Evolutionary conservation across 1,140 invertebrate species (phyloP), one percentile per base, ranked within the genome.

Genomic region (Paraescarpia echinospica): DNA sequence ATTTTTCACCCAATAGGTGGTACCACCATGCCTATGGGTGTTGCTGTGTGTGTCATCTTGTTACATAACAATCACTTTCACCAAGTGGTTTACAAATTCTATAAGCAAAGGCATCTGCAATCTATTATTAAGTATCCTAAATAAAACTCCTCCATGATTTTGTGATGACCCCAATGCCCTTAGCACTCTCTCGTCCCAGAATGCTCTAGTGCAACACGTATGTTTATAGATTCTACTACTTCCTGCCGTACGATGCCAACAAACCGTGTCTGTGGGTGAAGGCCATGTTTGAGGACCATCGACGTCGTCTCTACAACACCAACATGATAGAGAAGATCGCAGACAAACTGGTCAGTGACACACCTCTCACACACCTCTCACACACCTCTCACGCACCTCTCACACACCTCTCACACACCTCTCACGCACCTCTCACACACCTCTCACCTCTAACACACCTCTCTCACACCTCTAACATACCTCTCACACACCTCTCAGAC

Each of bases 201-300:
- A n/a, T n/a, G n/a, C n/a, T n/a, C n/a, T n/a, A n/a, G n/a, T n/a
- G n/a, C n/a, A n/a, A n/a, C n/a, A n/a, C n/a, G n/a, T n/a, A n/a
- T n/a, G n/a, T n/a, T n/a, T n/a, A n/a, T 33, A 93, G 93, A 33
- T 93, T 95, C n/a, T 98, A 98, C 95, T 98, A 98, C 95, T 98
- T 97, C 95, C 95, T 98, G 88, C 93, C 92, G 22, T 92, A 34
- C 35, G 98, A 98, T 97, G 98, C 98, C 93, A 97, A 97, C 94
- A 99, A 98, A 94, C 98, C 98, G 0, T 98, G 98, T 94, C 97
- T 98, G 96, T 98, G 98, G 94, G 97, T 98, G 1, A 96, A 97
- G 92, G 97, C 97, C 51, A 96, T 97, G 35, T 98, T 98, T 97
- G 98, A 98, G 1, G 98, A 98, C 95, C 97, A 98, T 93, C 95